These are phyloP conservation scores for Hydrocynus forskahlii DNA, from an alignment of 2,797 vertebrate genomes.

Conservation along the genomic window DNA sequence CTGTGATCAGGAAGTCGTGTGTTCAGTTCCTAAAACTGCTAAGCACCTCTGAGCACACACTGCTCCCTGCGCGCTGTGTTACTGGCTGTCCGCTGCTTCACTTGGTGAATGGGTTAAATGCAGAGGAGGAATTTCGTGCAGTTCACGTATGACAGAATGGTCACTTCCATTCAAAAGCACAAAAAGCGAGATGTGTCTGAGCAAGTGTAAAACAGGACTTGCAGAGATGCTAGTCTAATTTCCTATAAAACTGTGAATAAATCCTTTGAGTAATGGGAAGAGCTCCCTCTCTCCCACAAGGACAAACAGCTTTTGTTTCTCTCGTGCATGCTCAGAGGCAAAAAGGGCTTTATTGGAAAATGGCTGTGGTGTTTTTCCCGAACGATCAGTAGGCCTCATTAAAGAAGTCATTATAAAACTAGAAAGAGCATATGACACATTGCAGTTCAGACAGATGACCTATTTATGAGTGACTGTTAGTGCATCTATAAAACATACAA, in stretches of 20 bases:
- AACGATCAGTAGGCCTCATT: conserved; percentile 81
- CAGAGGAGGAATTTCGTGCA: no score
- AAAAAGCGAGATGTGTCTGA: conserved; percentile 16
- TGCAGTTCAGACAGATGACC: conserved; percentile 79
- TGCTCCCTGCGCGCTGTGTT: no score
- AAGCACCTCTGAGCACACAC: not conserved
- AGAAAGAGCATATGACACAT: conserved; percentile 79
- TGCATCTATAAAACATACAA: conserved; percentile 78
- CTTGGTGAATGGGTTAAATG: no score
- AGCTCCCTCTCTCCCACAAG: conserved; percentile 67
- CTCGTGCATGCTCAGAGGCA: conserved; percentile 71
- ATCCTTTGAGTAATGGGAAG: conserved; percentile 55
- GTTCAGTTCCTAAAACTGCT: no score
- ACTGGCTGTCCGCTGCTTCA: no score
- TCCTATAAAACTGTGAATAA: conserved; percentile 53
- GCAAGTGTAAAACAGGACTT: conserved; percentile 6
- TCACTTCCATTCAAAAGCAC: conserved; percentile 12
- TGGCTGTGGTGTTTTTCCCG: conserved; percentile 77
- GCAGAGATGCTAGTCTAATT: conserved; percentile 41
- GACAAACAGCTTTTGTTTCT: conserved; percentile 82
- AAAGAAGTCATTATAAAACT: conserved; percentile 78
- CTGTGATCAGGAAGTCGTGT: no score
- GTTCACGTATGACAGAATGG: no score
- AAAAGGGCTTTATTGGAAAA: conserved; percentile 78
- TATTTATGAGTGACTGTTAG: conserved; percentile 78